Base-by-base conservation (phyloP, 2,797 vertebrate genomes). In the Onychomys arenicola region DNA sequence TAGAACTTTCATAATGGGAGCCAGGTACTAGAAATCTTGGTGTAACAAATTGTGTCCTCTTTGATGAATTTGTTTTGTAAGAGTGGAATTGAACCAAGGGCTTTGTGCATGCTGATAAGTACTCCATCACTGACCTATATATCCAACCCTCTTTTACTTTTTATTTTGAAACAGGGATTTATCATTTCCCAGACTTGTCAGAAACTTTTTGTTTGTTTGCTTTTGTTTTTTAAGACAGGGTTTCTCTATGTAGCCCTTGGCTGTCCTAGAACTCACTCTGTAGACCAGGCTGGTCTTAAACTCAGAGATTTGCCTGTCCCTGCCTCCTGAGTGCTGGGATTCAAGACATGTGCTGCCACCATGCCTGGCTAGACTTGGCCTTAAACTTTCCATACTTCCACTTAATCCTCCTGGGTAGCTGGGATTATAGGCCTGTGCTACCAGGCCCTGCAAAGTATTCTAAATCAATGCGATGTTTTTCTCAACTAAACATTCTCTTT, bases 11-110 rank as follows among this genome's bases (percentile, higher is more conserved):
- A 40, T 77, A 93, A 65, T 27, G 25, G 40, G 57, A 75, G 71
- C 6, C 21, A 76, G 10, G 65, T 76, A 89, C 81, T 75, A 10
- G 25, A 81, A 55, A 93, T 34, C 75, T 87, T 93, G 12, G 10
- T 89, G 1, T 84, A 93, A 65, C 61, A 2, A 6, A 2, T 29
- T 75, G 4, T 25, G 78, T 55, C 12, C 80, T 91, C 46, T 95
- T 83, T 94, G 67, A 80, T 76, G 93, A 40, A 90, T 55, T 67
- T 71, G 37, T 87, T 71, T 57, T 57, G 6, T 55, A 88, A n/a
- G 19, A 73, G 21, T 71, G 34, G 55, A 89, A 61, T 6, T 14
- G 37, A 89, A 61, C 11, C 10, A 25, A 34, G 40, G 55, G 29
- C 55, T 29, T 43, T 19, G 23, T 43, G 19, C 69, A 14, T 61